Evolutionary conservation across 1,140 invertebrate genomes (phyloP).

Genomic region (Thalassaphorura encarpata): DNA sequence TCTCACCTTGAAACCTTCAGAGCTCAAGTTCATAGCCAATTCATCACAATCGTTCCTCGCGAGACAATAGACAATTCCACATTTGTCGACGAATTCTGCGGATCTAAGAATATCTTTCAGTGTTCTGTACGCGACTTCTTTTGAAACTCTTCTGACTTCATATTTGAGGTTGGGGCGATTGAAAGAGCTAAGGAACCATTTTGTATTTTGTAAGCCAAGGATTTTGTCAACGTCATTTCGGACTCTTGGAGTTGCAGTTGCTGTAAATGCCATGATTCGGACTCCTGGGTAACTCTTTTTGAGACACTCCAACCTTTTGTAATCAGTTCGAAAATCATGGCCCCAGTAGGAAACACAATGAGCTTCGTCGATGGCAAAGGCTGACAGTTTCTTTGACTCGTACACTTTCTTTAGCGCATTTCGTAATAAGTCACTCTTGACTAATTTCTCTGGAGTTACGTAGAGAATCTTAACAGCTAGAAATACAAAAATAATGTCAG

Average conservation of each 20-base stretch:
- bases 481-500: slow-evolving; percentile 64
- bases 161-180: slow-evolving; percentile 86
- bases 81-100: slow-evolving; percentile 50
- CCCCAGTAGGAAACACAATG: slow-evolving; percentile 96
- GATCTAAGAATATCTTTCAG: slow-evolving; percentile 52
- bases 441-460: slow-evolving; percentile 82
- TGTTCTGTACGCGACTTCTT: slow-evolving; percentile 33
- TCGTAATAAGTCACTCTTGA: slow-evolving; percentile 82
- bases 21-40: no score
- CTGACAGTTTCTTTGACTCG: slow-evolving; percentile 54
- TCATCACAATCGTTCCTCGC: slow-evolving; percentile 76
- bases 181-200: slow-evolving; percentile 73
- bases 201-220: slow-evolving; percentile 63
- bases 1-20: slow-evolving; percentile 48
- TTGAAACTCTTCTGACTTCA: slow-evolving; percentile 50
- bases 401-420: slow-evolving; percentile 73
- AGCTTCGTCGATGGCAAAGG: slow-evolving; percentile 88
- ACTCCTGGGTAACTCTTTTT: slow-evolving; percentile 69
- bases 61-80: slow-evolving; percentile 82
- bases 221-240: slow-evolving; percentile 77
- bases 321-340: slow-evolving; percentile 85
- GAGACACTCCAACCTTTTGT: slow-evolving; percentile 76
- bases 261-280: slow-evolving; percentile 83
- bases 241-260: slow-evolving; percentile 74
- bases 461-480: slow-evolving; percentile 76